Evolutionary conservation across 1,140 invertebrate genomes (phyloP).

Genomic region (Protaetia brevitarsis): DNA sequence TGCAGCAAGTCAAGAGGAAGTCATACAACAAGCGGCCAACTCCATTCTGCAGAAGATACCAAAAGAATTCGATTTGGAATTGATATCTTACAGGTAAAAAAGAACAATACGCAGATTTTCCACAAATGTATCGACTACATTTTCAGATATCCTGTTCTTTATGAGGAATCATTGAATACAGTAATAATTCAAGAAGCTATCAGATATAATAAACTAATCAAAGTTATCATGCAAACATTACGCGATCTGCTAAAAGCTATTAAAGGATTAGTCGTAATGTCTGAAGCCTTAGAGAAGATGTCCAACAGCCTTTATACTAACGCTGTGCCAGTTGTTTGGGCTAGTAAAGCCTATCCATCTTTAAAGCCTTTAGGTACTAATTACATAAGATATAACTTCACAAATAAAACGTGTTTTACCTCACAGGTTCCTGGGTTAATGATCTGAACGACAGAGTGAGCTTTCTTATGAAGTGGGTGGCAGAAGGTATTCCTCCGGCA

Average conservation of each 20-base stretch:
- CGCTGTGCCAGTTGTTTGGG: slow-evolving; percentile 69
- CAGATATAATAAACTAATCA: slow-evolving; percentile 69
- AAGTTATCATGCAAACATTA: slow-evolving; percentile 60
- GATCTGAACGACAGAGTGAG: slow-evolving; percentile 59
- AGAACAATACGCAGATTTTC: not conserved
- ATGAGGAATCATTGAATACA: slow-evolving; percentile 80
- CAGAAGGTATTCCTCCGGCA: slow-evolving; percentile 64
- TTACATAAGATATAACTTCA: too few species aligned
- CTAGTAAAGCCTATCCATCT: slow-evolving; percentile 71
- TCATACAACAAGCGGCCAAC: slow-evolving; percentile 51
- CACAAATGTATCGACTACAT: not conserved
- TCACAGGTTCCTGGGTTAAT: slow-evolving; percentile 60
- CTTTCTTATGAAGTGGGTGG: slow-evolving; percentile 67
- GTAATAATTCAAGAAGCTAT: slow-evolving; percentile 78
- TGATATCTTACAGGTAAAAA: slow-evolving; percentile 52
- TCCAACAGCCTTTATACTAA: slow-evolving; percentile 61
- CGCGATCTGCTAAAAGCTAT: slow-evolving; percentile 69
- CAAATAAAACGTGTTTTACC: too few species aligned
- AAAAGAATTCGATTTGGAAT: slow-evolving; percentile 53
- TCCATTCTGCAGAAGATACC: slow-evolving; percentile 58
- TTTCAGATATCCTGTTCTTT: slow-evolving; percentile 70
- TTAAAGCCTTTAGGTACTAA: slow-evolving; percentile 80
- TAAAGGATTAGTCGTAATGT: slow-evolving; percentile 77
- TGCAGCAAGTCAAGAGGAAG: slow-evolving; percentile 57
- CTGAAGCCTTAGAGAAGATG: slow-evolving; percentile 69